These are phyloP conservation scores for Penaeus vannamei DNA, from an alignment of 1,140 invertebrate species.

Conservation along the genomic window DNA sequence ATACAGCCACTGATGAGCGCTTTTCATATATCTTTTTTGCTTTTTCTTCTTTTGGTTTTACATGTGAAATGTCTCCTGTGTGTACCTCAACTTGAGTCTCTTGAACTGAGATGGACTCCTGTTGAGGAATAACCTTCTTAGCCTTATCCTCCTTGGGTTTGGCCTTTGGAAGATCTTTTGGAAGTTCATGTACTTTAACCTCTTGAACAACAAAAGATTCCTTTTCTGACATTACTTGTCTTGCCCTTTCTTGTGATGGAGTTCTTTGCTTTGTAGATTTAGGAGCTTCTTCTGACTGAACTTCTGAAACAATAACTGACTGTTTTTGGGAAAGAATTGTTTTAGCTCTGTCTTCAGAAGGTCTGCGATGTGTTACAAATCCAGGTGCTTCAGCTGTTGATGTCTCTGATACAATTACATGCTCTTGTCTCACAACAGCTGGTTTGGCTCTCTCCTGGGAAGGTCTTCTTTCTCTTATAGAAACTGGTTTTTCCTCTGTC, in stretches of 20 bases:
- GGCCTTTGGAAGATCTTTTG: constrained; percentile 48
- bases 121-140: constrained; percentile 51
- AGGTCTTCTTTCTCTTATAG: constrained; percentile 72
- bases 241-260: constrained; percentile 49
- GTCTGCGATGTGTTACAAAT: constrained; percentile 39
- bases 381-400: constrained; percentile 45
- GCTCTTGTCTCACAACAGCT: constrained; percentile 72
- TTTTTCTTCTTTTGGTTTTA: constrained; percentile 53
- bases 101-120: constrained; percentile 56
- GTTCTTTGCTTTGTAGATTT: constrained; percentile 39
- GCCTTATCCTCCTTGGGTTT: constrained; percentile 56
- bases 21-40: constrained; percentile 34
- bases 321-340: constrained; percentile 68
- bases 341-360: constrained; percentile 52
- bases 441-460: constrained; percentile 72
- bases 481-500: constrained; percentile 73
- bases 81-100: constrained; percentile 45
- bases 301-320: constrained; percentile 74
- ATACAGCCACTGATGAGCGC: constrained; percentile 47
- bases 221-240: constrained; percentile 37
- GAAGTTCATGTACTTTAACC: constrained; percentile 51
- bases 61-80: constrained; percentile 39
- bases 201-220: constrained; percentile 54
- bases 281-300: constrained; percentile 73
- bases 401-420: constrained; percentile 52